Evolutionary conservation across 2,113 vertebrate species (phyloP).

Genomic region (Cephalopterus ornatus): DNA sequence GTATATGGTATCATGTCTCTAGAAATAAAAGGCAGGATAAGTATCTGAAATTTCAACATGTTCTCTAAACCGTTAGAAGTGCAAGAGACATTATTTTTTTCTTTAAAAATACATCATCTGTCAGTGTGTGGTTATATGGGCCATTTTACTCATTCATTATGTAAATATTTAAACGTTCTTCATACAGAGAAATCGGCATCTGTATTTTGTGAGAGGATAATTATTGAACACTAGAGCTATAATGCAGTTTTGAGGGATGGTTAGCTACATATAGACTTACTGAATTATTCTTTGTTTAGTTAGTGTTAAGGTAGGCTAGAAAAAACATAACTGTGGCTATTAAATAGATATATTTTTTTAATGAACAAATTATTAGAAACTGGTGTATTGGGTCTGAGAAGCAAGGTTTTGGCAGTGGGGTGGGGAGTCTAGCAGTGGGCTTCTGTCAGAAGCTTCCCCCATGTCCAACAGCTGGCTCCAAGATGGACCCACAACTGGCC

Average conservation of each 20-base stretch:
- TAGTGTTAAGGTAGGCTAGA: neutral
- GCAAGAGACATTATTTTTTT: neutral
- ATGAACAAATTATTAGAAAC: neutral
- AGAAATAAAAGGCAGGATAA: neutral
- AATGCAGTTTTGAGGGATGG: neutral
- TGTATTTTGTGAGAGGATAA: neutral
- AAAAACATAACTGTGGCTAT: fast-evolving
- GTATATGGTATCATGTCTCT: neutral
- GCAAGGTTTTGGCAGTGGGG: neutral
- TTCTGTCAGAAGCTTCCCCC: neutral
- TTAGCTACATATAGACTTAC: neutral
- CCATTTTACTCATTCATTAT: neutral
- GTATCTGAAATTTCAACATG: neutral
- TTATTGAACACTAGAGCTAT: neutral
- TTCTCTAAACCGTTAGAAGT: neutral
- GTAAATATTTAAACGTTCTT: neutral
- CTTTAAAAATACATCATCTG: neutral
- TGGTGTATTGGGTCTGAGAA: fast-evolving
- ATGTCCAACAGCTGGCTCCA: fast-evolving
- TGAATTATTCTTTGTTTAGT: neutral
- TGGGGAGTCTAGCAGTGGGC: neutral
- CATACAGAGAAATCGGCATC: neutral
- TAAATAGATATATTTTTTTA: neutral
- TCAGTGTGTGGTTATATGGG: neutral
- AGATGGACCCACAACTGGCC: fast-evolving